Conservation (phyloP, 2,888 invertebrate genomes). For the Dryobota labecula region DNA sequence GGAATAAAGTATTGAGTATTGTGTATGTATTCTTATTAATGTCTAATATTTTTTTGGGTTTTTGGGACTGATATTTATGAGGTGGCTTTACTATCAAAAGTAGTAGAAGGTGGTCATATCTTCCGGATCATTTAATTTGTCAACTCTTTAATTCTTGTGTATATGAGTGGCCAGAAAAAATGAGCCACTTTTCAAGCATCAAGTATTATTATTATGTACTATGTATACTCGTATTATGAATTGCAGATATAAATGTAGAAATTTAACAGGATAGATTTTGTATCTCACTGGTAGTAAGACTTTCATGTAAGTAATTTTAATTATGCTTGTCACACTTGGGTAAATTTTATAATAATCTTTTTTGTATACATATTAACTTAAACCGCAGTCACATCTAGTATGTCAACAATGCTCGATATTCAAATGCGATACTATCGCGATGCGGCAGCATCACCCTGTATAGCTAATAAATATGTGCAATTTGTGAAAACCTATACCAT, state of each 20-base stretch:
- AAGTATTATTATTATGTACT: no score
- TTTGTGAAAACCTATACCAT: slow-evolving; percentile 20
- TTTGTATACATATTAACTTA: not conserved
- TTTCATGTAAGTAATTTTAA: not conserved
- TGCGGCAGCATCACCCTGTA: slow-evolving; percentile 24
- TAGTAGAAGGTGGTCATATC: no score
- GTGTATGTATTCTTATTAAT: not conserved
- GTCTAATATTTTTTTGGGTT: not conserved
- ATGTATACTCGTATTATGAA: no score
- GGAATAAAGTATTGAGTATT: no score
- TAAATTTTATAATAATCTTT: not conserved
- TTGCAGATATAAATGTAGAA: no score
- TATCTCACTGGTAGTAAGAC: not conserved
- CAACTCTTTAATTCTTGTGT: not conserved
- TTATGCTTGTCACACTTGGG: no score
- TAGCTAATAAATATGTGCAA: slow-evolving; percentile 26
- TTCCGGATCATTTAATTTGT: not conserved
- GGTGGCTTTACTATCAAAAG: not conserved
- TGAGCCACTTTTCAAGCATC: not conserved
- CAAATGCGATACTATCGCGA: slow-evolving; percentile 36
- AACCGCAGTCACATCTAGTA: slow-evolving; percentile 3
- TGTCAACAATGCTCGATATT: slow-evolving; percentile 15
- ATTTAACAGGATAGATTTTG: no score
- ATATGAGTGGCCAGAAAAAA: not conserved
- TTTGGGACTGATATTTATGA: not conserved